Evolutionary conservation across 1,140 invertebrate genomes (phyloP), one percentile per base, ranked within the genome.

Genomic region (Musca domestica): DNA sequence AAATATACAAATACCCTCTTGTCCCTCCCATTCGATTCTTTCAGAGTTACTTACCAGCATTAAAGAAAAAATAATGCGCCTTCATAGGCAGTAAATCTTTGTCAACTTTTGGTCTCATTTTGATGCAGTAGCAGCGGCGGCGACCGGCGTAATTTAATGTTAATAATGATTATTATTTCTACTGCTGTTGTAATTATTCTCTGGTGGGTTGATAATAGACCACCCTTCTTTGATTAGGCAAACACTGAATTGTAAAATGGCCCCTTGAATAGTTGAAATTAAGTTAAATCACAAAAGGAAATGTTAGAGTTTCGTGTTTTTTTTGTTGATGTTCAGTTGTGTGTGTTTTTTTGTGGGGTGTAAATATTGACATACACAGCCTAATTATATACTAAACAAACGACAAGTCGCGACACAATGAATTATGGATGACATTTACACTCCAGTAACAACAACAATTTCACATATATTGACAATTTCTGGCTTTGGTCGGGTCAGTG

Each of bases 11-110:
- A n/a, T 19, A 17, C 7, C 27, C 27, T 9, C 9, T 30, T 30
- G 27, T 30, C 27, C 17, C 6, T 23, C 22, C 51, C 22, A 23
- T 15, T 47, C 9, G 9, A 41, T 48, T 34, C 15, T 12, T 41
- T 10, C 34, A 4, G 9, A 30, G 10, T 41, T 41, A 23, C 81
- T 86, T 83, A 95, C 94, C 94, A 76, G 91, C 93, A 87, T 94
- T 93, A 72, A 89, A 94, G 17, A 95, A 83, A 80, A 96, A 95
- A 81, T 91, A 96, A 83, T 94, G 93, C 2, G 88, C 90, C 80
- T 96, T 96, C 76, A 95, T 90, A 48, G 93, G 92, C 73, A 94
- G 74, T 47, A 95, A 82, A 47, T 90, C 87, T 76, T 87, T 89
- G 77, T 95, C 90, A 30, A 95, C 80, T 70, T 83, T 83, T 47